Evolutionary conservation across 2,113 vertebrate genomes (phyloP).

Genomic region (Mixornis gularis): DNA sequence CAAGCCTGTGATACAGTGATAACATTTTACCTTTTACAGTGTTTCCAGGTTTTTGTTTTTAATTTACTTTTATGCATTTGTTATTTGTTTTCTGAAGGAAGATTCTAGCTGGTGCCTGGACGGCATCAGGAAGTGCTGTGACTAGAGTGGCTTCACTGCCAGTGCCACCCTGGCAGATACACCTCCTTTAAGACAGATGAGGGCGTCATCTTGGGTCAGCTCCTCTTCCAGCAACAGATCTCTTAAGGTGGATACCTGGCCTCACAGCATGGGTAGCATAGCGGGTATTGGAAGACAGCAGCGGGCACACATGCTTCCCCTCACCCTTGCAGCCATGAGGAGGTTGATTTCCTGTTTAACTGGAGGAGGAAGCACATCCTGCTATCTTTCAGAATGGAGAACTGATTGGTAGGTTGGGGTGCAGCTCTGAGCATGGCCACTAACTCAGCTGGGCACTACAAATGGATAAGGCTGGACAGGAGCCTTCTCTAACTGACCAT

Average conservation of each 20-base stretch:
- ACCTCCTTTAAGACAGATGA: background rate
- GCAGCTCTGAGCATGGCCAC: background rate
- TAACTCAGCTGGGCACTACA: background rate
- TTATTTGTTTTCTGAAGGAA: background rate
- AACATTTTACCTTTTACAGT: background rate
- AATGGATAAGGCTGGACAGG: background rate
- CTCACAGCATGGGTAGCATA: background rate
- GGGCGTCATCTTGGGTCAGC: background rate
- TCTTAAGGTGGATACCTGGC: background rate
- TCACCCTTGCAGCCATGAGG: background rate
- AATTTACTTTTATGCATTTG: background rate
- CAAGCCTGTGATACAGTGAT: background rate
- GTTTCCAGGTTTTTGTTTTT: background rate
- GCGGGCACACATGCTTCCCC: rapidly evolving
- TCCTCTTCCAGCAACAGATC: background rate
- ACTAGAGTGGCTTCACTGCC: background rate
- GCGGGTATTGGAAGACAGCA: background rate
- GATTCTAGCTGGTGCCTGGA: background rate
- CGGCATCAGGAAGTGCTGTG: background rate
- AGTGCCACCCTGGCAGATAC: background rate
- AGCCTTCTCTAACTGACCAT: background rate
- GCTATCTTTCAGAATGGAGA: background rate
- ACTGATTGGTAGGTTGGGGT: background rate
- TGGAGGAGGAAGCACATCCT: background rate
- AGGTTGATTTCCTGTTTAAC: background rate